Evolutionary conservation across 2,888 invertebrate genomes (phyloP), one percentile per base, ranked within the genome.

Genomic region (Cloeon dipterum): DNA sequence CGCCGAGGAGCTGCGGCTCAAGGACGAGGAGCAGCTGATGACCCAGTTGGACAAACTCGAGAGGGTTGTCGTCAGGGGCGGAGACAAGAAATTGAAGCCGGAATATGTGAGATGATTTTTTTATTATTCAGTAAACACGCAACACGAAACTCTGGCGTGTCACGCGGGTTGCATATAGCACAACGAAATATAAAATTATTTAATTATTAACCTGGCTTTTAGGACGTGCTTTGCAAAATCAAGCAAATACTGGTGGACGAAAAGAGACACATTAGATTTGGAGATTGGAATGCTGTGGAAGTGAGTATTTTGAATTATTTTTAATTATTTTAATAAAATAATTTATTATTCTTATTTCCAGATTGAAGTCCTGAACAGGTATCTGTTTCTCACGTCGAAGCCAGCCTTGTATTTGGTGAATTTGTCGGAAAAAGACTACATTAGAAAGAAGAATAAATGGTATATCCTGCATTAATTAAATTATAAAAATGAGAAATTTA

Each of bases 381-480:
- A 96, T 56, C 62, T 96, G 45, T 91, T 98, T 54, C 63, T 99
- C 44, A 99, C 98, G 10, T 81, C 94, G 0, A 99, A 99, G 57
- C 98, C 98, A 1, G 82, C 86, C 39, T 76, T 99, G 46, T 99
- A 99, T 56, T 66, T 99, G 46, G 78, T 98, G 7, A 99, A 99
- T 59, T 65, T 99, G 42, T 82, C 94, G 0, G 93, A 96, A 58
- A 93, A 89, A 58, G 98, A 98, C 59, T 99, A 88, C 57, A 88
- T 89, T 49, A 74, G 91, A 49, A 96, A 94, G 66, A 96, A 94
- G 63, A 96, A 94, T 54, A 96, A 94, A 64, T 94, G 93, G 93
- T 79, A 59, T 36, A 13, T 14, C 13, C 13, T 16, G 17, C 17
- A 11, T 5, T 8, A 23, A 23, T 23, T 23, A 23, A 23, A 13